A percentile compares a stretch with the other conserved stretches of the same genome.
Evolutionary conservation across 2,888 invertebrate genomes (phyloP).

Genomic region (Incurvaria masculella): DNA sequence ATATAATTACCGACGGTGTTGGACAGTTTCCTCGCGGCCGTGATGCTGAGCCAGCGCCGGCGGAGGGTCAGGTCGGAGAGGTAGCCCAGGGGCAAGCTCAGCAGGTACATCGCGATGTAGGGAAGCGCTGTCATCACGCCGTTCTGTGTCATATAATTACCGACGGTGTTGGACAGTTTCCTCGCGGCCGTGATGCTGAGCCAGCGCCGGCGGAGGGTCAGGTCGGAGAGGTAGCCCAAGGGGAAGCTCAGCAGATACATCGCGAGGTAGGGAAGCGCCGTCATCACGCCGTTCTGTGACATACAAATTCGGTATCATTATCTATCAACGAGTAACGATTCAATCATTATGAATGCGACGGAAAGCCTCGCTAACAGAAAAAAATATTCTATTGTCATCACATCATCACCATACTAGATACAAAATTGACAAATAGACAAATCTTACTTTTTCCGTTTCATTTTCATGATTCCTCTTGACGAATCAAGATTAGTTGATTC

Average conservation of each 20-base stretch:
- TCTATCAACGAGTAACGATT: not conserved
- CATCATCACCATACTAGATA: not conserved
- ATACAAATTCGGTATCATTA: constrained; percentile 8
- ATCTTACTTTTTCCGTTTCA: no score
- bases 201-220: constrained; percentile 51
- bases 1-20: constrained; percentile 31
- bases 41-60: constrained; percentile 30
- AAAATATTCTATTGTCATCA: not conserved
- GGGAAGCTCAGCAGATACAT: constrained; percentile 71
- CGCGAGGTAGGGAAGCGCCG: constrained; percentile 68
- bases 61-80: constrained; percentile 48
- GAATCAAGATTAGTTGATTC: no score
- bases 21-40: constrained; percentile 36
- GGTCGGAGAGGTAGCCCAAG: constrained; percentile 64
- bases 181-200: constrained; percentile 53
- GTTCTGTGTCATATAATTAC: constrained; percentile 32
- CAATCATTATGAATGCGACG: no score
- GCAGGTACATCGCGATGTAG: constrained; percentile 17
- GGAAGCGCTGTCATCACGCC: constrained; percentile 41
- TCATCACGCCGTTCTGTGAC: constrained; percentile 63
- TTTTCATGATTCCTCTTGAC: no score
- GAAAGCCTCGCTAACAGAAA: no score
- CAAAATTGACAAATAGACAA: not conserved
- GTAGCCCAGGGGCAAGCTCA: constrained; percentile 37
- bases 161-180: constrained; percentile 66